These are phyloP conservation scores for Pandion haliaetus DNA, from an alignment of 2,113 vertebrate genomes.

Conservation along the genomic window DNA sequence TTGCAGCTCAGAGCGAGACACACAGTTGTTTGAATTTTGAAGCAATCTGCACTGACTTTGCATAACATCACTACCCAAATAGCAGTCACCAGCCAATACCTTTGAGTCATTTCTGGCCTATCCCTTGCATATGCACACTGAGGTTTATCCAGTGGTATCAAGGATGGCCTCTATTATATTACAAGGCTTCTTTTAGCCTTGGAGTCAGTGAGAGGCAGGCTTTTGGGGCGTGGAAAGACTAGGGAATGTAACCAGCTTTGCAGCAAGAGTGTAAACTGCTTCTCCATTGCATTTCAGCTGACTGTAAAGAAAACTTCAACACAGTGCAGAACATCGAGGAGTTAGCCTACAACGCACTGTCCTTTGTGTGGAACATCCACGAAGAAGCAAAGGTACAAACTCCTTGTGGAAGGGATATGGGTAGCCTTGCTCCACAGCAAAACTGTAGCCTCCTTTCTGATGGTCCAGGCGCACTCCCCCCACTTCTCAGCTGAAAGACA, in stretches of 20 bases:
- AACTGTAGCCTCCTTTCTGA: not conserved
- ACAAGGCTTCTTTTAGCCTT: not conserved
- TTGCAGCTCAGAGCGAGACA: not conserved
- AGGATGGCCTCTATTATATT: no score
- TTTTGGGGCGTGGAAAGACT: not conserved
- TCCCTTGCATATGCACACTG: not conserved
- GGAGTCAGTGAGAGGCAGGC: not conserved
- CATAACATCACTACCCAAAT: not conserved
- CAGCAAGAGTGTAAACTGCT: not conserved
- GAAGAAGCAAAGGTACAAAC: constrained; percentile 93
- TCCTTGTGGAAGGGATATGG: not conserved
- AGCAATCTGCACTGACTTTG: not conserved
- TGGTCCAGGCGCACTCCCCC: accelerated
- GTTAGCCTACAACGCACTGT: constrained; percentile 92
- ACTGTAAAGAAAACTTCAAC: constrained; percentile 97
- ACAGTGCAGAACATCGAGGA: constrained; percentile 92
- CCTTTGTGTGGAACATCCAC: constrained; percentile 91
- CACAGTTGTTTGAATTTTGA: not conserved
- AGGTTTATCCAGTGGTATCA: not conserved
- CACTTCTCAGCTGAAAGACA: not conserved
- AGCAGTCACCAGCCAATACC: not conserved
- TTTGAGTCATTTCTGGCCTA: not conserved
- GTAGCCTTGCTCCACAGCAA: not conserved
- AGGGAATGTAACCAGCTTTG: not conserved
- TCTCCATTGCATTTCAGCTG: constrained; percentile 75